A percentile compares a stretch with the other conserved stretches of the same genome.
Evolutionary conservation across 2,797 vertebrate species (phyloP).

Genomic region (Chaunax sp.): DNA sequence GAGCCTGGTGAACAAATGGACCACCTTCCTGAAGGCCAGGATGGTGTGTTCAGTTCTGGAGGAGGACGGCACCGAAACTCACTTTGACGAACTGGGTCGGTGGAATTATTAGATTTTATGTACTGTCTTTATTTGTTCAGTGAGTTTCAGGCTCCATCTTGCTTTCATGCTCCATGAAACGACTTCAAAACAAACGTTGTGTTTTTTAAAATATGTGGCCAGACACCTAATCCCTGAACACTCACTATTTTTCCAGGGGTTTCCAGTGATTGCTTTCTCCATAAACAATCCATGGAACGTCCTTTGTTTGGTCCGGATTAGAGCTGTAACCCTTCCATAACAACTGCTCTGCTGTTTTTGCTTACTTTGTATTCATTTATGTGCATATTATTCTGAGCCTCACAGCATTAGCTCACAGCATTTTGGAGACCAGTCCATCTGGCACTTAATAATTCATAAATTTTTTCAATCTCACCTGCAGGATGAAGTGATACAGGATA

Average conservation of each 20-base stretch:
- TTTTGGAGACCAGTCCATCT: constrained; percentile 20
- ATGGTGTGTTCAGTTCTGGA: constrained; percentile 97
- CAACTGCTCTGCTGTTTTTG: constrained; percentile 52
- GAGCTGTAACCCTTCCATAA: constrained; percentile 20
- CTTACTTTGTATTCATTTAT: constrained; percentile 20
- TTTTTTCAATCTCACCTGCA: constrained; percentile 10
- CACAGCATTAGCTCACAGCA: constrained; percentile 8
- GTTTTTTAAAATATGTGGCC: neutral
- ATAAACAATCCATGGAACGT: constrained; percentile 30
- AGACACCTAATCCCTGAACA: constrained; percentile 24
- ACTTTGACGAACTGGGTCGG: constrained; percentile 96
- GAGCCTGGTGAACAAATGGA: constrained; percentile 99
- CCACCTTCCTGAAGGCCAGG: constrained; percentile 95
- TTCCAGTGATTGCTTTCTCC: constrained; percentile 49
- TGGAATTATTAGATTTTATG: neutral
- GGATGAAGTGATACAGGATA: constrained; percentile 2
- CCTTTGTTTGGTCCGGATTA: constrained; percentile 63
- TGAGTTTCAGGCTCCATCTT: neutral
- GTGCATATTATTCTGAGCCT: constrained; percentile 17
- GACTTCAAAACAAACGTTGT: constrained; percentile 32
- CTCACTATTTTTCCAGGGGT: constrained; percentile 24
- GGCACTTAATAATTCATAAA: constrained; percentile 25
- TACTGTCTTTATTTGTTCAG: constrained; percentile 1
- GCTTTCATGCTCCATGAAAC: neutral
- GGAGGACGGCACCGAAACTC: constrained; percentile 94